Evolutionary conservation across 2,888 invertebrate genomes (phyloP), one percentile per base, ranked within the genome.

Genomic region (Allophyes oxyacanthae): DNA sequence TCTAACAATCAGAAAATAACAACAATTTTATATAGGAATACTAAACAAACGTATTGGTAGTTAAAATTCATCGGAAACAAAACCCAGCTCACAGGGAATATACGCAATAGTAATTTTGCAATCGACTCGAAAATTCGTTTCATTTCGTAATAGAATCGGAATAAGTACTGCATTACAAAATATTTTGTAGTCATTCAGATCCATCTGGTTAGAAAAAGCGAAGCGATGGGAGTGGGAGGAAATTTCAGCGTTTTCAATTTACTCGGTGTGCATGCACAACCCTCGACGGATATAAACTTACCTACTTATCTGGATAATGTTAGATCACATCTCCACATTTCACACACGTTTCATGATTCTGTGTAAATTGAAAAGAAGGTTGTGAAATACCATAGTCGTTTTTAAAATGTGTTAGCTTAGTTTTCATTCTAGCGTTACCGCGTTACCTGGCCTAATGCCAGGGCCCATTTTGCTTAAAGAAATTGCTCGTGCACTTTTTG

Each of bases 231-330:
- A 34, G 51, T 32, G 34, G 11, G 36, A 57, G 51, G 55, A 73
- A 68, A 53, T 65, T 71, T 69, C 72, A 75, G 48, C 62, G 51
- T 77, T 78, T 82, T 78, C 81, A 78, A 81, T 82, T 77, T 78
- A 68, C 67, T 54, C 52, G 41, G 55, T 64, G 56, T 70, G 68
- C 75, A 71, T 71, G 66, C 70, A 73, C 61, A 68, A 70, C 64
- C 73, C 72, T 65, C 62, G 58, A 51, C 72, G 75, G 75, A 76
- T 73, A 77, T 77, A 79, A 75, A 78, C 67, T 66, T 56, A 75
- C 67, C 65, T 56, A 75, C 66, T 76, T 77, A 79, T 70, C 72
- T 71, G 58, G 59, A 69, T 60, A 65, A 72, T 73, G 69, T 72
- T 60, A 72, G 70, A 71, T 79, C 70, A 71, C 64, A 72, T 76